Conservation (phyloP, 2,113 vertebrate species). For the Erythrolamprus reginae region DNA sequence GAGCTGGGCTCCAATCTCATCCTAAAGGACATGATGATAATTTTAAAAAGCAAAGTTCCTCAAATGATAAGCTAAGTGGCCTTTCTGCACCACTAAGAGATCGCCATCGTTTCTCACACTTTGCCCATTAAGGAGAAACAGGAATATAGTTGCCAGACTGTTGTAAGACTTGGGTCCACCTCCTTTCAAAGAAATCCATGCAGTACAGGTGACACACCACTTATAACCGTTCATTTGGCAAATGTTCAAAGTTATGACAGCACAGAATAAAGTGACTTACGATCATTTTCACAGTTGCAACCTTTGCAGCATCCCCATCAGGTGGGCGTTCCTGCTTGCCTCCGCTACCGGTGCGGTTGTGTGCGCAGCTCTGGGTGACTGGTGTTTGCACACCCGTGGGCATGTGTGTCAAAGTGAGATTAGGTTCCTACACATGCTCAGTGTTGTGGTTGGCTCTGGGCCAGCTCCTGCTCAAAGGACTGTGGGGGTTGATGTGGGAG, state of each 20-base stretch:
- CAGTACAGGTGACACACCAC: no score
- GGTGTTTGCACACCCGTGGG: no score
- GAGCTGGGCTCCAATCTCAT: not conserved
- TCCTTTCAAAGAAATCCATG: not conserved
- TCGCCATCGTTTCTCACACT: not conserved
- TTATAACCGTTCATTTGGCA: no score
- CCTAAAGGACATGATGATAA: not conserved
- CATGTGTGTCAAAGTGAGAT: no score
- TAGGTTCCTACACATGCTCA: no score
- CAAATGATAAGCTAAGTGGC: not conserved
- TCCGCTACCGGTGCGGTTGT: no score
- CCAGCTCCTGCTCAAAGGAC: no score
- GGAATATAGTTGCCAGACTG: not conserved
- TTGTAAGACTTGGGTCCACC: no score
- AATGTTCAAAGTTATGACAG: not conserved
- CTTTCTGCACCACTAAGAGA: not conserved
- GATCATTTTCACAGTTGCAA: not conserved
- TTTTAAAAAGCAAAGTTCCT: not conserved
- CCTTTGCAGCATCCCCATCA: not conserved
- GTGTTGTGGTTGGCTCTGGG: no score
- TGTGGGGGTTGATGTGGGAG: no score
- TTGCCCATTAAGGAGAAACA: not conserved
- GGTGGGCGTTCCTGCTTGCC: no score
- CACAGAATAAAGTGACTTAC: not conserved
- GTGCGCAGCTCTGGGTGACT: no score